These are phyloP conservation scores for Bembecia ichneumoniformis DNA, from an alignment of 2,888 invertebrate species.

Conservation along the genomic window DNA sequence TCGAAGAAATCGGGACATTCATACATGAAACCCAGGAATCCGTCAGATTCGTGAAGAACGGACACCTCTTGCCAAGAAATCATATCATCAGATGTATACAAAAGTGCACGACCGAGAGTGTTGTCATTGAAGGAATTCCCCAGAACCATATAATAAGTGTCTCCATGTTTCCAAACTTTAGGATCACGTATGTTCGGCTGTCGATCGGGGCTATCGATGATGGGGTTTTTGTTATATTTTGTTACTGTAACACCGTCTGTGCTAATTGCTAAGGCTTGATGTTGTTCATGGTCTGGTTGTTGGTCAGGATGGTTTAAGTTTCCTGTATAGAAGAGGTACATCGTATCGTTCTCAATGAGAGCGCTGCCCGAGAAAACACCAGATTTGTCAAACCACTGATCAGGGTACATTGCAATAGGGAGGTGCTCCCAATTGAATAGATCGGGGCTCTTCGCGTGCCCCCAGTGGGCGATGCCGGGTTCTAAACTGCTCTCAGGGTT, in stretches of 20 bases:
- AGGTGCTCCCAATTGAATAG: slow-evolving; percentile 58
- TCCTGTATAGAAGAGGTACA: slow-evolving; percentile 54
- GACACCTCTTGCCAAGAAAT: slow-evolving; percentile 36
- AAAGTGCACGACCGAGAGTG: slow-evolving; percentile 36
- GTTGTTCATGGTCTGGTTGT: slow-evolving; percentile 33
- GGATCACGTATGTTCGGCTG: slow-evolving; percentile 63
- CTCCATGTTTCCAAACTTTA: slow-evolving; percentile 53
- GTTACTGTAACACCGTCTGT: slow-evolving; percentile 39
- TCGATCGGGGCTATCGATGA: slow-evolving; percentile 31
- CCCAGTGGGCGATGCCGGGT: slow-evolving; percentile 61
- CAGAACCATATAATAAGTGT: slow-evolving; percentile 51
- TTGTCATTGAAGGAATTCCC: slow-evolving; percentile 45
- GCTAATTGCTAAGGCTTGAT: slow-evolving; percentile 43
- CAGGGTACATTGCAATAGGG: slow-evolving; percentile 58
- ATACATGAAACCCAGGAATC: slow-evolving; percentile 54
- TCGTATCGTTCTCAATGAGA: slow-evolving; percentile 36
- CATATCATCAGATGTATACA: slow-evolving; percentile 45
- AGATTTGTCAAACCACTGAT: slow-evolving; percentile 37
- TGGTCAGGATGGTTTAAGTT: slow-evolving; percentile 34
- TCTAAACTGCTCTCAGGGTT: slow-evolving; percentile 45
- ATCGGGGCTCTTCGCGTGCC: slow-evolving; percentile 58
- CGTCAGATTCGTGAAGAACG: slow-evolving; percentile 38
- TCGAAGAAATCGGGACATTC: slow-evolving; percentile 68
- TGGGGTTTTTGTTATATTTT: slow-evolving; percentile 44
- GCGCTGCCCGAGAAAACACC: slow-evolving; percentile 67